These are phyloP conservation scores for Labeo calbasu DNA, from an alignment of 2,797 vertebrate species.

Conservation along the genomic window DNA sequence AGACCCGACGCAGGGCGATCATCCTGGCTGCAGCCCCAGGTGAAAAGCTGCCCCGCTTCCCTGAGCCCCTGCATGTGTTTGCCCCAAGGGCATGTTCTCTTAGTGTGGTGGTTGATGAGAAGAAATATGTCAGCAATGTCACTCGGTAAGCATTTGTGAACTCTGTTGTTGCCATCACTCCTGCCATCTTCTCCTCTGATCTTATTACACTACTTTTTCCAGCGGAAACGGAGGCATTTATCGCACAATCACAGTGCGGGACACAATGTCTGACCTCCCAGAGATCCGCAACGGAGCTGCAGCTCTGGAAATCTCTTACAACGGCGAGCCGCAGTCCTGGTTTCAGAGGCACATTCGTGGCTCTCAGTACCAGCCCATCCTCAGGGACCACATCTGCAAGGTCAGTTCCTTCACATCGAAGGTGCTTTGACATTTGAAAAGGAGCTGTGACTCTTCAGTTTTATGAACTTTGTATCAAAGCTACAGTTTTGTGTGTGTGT, in stretches of 20 bases:
- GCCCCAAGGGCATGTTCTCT: conserved; percentile 93
- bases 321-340: conserved; percentile 98
- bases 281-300: conserved; percentile 93
- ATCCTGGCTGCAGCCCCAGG: conserved; percentile 93
- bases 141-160: conserved; percentile 80
- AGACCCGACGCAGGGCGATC: conserved; percentile 93
- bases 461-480: background rate
- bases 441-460: background rate
- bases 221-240: conserved; percentile 91
- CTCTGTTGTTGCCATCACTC: background rate
- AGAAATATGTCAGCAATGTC: conserved; percentile 92
- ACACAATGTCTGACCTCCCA: conserved; percentile 96
- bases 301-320: conserved; percentile 92
- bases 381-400: conserved; percentile 98
- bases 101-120: conserved; percentile 93
- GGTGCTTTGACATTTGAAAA: background rate
- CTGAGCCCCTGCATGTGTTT: conserved; percentile 93
- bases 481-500: background rate
- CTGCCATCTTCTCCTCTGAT: background rate
- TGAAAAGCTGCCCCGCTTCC: conserved; percentile 91
- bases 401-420: conserved; percentile 65
- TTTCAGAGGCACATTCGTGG: conserved; percentile 97
- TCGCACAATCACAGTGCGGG: conserved; percentile 94
- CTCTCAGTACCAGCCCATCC: conserved; percentile 95
- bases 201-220: background rate